Evolutionary conservation across 2,113 vertebrate species (phyloP).

Genomic region (Ictalurus punctatus): DNA sequence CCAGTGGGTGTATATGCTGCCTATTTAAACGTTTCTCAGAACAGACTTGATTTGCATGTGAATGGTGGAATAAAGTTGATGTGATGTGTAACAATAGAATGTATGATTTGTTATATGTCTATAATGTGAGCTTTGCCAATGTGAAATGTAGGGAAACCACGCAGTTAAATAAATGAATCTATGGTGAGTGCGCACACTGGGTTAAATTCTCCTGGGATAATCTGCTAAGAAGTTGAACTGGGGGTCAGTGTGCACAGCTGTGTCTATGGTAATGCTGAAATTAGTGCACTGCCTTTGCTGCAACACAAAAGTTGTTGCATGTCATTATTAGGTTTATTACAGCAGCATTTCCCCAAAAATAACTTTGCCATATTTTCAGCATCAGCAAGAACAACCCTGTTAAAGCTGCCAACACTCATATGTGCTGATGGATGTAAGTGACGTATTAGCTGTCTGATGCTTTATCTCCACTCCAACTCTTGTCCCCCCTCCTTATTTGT

Average conservation of each 20-base stretch:
- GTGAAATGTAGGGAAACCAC: background rate
- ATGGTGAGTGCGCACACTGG: background rate
- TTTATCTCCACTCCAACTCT: background rate
- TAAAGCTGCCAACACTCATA: background rate
- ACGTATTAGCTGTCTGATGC: background rate
- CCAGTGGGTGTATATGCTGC: background rate
- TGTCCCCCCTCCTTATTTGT: background rate
- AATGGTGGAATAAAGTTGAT: background rate
- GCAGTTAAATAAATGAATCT: slow-evolving; percentile 10
- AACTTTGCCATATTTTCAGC: background rate
- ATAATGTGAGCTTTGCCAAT: background rate
- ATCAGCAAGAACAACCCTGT: background rate
- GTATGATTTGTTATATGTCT: background rate
- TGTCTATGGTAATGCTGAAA: background rate
- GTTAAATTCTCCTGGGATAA: slow-evolving; percentile 20
- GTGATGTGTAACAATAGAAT: background rate
- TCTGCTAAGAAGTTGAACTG: slow-evolving; percentile 14
- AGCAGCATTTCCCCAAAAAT: background rate
- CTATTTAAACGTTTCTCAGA: background rate
- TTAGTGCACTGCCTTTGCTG: background rate
- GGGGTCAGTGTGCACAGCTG: slow-evolving; percentile 21
- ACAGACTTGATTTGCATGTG: background rate
- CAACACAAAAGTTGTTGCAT: background rate
- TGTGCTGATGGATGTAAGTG: background rate
- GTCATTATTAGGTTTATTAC: background rate